These are phyloP conservation scores for Mesembrinibis cayennensis DNA, from an alignment of 2,113 vertebrate species.

Conservation along the genomic window DNA sequence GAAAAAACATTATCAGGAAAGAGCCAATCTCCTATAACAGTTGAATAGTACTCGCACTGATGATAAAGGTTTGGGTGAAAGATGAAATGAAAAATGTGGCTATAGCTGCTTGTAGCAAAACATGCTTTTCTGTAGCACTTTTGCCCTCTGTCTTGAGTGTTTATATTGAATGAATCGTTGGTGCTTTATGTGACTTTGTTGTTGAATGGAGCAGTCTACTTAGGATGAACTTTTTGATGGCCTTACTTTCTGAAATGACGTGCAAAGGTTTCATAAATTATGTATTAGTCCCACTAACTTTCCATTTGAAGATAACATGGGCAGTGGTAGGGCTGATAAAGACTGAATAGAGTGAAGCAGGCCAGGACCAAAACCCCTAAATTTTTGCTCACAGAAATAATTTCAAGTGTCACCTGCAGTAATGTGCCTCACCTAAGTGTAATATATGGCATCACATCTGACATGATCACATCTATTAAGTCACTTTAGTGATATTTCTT, in stretches of 20 bases:
- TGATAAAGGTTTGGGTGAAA: conserved; percentile 60
- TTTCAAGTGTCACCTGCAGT: not conserved
- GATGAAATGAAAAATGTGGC: conserved; percentile 52
- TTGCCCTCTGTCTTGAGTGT: not conserved
- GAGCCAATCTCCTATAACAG: not conserved
- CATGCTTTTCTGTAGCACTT: conserved; percentile 42
- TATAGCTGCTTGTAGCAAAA: conserved; percentile 34
- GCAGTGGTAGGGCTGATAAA: not conserved
- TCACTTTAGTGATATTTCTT: not conserved
- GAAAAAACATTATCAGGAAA: conserved; percentile 26
- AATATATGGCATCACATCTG: not conserved
- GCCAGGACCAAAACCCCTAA: not conserved
- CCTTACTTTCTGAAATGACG: not conserved
- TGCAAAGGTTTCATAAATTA: not conserved
- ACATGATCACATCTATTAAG: not conserved
- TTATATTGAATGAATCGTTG: not conserved
- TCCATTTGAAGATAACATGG: not conserved
- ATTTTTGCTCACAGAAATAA: not conserved
- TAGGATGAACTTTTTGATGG: conserved; percentile 28
- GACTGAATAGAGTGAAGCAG: not conserved
- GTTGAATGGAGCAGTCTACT: conserved; percentile 33
- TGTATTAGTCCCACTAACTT: conserved; percentile 11
- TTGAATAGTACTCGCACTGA: not conserved
- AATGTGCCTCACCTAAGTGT: not conserved
- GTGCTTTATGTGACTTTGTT: not conserved